Percentiles rank a stretch among this genome's conserved stretches.
Evolutionary conservation across 30 jellyfish, hydroid and myxozoan genomes (phyloP).

Genomic region (Calvadosia cruxmelitensis): DNA sequence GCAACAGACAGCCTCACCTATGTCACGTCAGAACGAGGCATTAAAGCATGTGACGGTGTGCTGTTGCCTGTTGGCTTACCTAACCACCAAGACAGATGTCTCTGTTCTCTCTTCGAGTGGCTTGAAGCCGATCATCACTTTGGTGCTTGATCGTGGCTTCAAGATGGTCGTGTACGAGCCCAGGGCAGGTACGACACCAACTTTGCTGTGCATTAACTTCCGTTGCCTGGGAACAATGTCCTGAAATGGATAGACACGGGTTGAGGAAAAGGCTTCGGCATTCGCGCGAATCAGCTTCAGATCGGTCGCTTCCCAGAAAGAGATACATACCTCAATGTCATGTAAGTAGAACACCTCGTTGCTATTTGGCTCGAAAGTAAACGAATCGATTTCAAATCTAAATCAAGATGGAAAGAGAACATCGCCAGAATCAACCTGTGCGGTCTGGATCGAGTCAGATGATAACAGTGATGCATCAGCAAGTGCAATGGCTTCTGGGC

Average conservation of each 20-base stretch:
- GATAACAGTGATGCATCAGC: background rate
- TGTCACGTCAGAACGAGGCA: no score
- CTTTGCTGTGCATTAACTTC: background rate
- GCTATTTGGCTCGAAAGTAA: constrained; percentile 73
- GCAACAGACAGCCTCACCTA: no score
- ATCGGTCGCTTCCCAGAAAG: no score
- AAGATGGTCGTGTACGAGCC: constrained; percentile 48
- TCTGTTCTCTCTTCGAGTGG: constrained; percentile 69
- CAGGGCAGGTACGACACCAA: constrained; percentile 64
- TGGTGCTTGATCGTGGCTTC: constrained; percentile 71
- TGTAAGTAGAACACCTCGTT: constrained; percentile 61
- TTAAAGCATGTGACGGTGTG: no score
- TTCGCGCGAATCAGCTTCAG: no score
- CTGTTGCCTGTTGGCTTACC: no score
- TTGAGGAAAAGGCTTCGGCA: no score
- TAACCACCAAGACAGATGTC: constrained; percentile 84
- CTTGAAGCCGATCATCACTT: constrained; percentile 57
- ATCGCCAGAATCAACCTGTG: background rate
- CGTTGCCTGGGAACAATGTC: background rate
- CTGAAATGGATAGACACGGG: no score
- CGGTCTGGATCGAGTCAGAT: background rate
- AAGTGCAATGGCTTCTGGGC: background rate
- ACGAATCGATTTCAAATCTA: constrained; percentile 86
- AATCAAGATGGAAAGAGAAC: constrained; percentile 3
- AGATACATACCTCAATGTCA: constrained; percentile 62